Base-by-base conservation (phyloP, 2,113 vertebrate genomes). In the Neogale vison region DNA sequence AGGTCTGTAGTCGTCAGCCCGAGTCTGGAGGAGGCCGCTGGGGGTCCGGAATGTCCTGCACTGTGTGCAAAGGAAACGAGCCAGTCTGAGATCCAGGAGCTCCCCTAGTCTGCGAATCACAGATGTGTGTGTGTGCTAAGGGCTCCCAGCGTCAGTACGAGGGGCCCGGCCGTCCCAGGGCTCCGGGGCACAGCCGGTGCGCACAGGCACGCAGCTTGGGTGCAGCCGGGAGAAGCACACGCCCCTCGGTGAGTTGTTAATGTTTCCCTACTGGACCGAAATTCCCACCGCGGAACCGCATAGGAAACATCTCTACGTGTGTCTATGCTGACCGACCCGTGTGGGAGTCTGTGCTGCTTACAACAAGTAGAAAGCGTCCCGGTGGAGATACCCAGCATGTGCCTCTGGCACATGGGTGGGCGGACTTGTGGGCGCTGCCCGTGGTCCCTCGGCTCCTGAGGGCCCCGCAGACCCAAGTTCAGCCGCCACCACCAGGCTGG, bases 171-270 rank as follows among this genome's bases (percentile, higher is more conserved):
- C 1, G 39, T 69, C 23, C 61, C 0, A 11, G 63, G 8, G 79
- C 52, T 61, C 42, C 5, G 1, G 36, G 7, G 31, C 3, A 6
- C 18, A 7, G 21, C 47, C 2, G 1, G 8, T 6, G 6, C 29
- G 7, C 31, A 24, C 24, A 34, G 39, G 14, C 61, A 29, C 29
- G 23, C 63, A 7, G 26, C 7, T 55, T 55, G 15, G 10, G 47
- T 72, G n/a, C 26, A 36, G 9, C 23, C 31, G 18, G 17, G 74
- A 76, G 34, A 52, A 85, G 20, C 42, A 17, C 23, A 24, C 67
- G 14, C 31, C 6, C 3, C 0, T 77, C 79, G 69, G 36, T 23
- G 61, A 36, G 31, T 59, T 29, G 52, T 77, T 42, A 42, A 47
- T 23, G 18, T 67, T 34, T 67, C 57, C 31, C 39, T 81, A 17